A percentile compares a stretch with the other conserved stretches of the same genome.
Conservation (phyloP, 2,888 invertebrate genomes). For the Cryptus armator region DNA sequence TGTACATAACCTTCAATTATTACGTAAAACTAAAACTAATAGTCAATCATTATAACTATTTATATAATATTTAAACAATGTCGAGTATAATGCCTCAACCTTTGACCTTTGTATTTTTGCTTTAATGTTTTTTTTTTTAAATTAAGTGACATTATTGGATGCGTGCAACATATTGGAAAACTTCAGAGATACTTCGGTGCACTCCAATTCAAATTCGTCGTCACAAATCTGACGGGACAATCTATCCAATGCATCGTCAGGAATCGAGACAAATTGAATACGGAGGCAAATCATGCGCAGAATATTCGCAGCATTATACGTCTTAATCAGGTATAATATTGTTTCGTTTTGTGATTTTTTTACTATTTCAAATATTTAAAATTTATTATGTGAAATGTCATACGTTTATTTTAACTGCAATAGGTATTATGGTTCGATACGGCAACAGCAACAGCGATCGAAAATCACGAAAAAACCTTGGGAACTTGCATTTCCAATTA, state of each 20-base stretch:
- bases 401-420: background rate
- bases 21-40: no score
- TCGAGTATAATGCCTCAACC: background rate
- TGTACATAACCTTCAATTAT: no score
- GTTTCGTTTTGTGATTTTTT: background rate
- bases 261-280: background rate
- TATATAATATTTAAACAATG: background rate
- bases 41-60: no score
- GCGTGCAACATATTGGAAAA: background rate
- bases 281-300: background rate
- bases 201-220: conserved; percentile 3
- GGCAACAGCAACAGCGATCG: conserved; percentile 6
- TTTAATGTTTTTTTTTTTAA: background rate
- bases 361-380: background rate
- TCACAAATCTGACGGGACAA: background rate
- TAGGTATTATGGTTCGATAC: background rate
- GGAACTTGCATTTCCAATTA: background rate
- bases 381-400: background rate
- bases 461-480: background rate
- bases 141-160: background rate
- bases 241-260: conserved; percentile 1
- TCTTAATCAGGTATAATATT: background rate
- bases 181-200: background rate
- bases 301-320: background rate
- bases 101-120: background rate